These are phyloP conservation scores for Griposia aprilina DNA, from an alignment of 2,888 invertebrate genomes.

Conservation along the genomic window DNA sequence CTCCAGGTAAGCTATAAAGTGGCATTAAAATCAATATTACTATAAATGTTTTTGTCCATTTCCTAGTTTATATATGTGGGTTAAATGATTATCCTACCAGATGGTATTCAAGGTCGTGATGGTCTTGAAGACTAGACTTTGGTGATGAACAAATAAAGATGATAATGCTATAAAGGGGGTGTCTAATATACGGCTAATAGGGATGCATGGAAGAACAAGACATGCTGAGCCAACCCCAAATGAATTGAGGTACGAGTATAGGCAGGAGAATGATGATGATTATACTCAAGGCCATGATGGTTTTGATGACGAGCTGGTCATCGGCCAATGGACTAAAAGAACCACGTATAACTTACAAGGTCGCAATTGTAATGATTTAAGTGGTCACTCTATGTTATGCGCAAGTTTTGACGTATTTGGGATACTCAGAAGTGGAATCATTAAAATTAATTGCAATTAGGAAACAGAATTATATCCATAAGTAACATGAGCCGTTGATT, in stretches of 20 bases:
- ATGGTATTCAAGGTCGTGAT: neutral
- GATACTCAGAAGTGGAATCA: neutral
- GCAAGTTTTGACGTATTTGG: neutral
- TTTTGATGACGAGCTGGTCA: neutral
- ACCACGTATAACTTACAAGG: constrained; percentile 23
- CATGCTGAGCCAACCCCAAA: neutral
- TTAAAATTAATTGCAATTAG: constrained; percentile 10
- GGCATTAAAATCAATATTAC: neutral
- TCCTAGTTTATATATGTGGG: neutral
- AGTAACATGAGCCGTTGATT: neutral
- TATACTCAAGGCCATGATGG: neutral
- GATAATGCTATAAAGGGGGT: neutral
- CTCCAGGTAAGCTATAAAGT: neutral
- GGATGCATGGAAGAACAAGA: no score
- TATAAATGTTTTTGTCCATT: neutral
- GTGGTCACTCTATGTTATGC: neutral
- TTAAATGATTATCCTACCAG: neutral
- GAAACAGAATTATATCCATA: constrained; percentile 1
- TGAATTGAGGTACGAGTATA: neutral
- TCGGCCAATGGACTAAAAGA: neutral
- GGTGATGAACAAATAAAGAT: neutral
- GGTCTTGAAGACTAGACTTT: neutral
- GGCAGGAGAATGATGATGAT: neutral
- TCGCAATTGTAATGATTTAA: neutral
- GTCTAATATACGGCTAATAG: neutral